Evolutionary conservation across 23 tunicate species (phyloP), one percentile per base, ranked within the genome.

Genomic region (Halocynthia roretzi): DNA sequence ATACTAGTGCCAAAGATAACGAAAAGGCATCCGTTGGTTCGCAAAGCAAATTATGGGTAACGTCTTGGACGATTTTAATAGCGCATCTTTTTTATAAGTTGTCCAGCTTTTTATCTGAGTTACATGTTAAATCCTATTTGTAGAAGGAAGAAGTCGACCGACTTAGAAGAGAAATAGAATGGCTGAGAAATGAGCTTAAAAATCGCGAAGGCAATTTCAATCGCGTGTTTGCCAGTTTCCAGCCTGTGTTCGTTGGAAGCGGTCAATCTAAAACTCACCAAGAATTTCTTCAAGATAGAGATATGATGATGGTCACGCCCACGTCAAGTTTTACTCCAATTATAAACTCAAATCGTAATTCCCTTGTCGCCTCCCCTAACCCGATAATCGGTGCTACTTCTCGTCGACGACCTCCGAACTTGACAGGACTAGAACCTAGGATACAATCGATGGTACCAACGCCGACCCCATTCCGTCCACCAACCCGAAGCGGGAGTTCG

Each of bases 171-270:
- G 93, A 87, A 82, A 82, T 78, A 21, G 93, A 87, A 49, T 68
- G 93, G 52, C 68, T 87, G 44, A 77, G 93, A 71, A 82, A 83
- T 80, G 93, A 87, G 63, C 48, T 87, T 17, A 87, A 76, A 23
- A 87, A 87, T 75, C 54, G 93, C 31, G 93, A 87, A 54, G 93
- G 93, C 71, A 87, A 87, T 52, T 87, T 82, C 56, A 87, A 87
- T 57, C 83, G 93, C 15, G 93, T 87, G 8, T 87, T 87, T 61
- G 85, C 93, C 67, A 87, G 82, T 21, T 87, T 87, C 58, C 93
- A 87, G 64, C 93, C 93, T 14, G 93, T 87, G 50, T 71, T 87
- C 11, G 93, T 87, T 11, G 78, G 78, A 8, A 70, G 83, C 53
- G 65, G 67, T 54, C 70, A 70, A 18, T 52, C 76, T 48, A 56